Evolutionary conservation across 2,888 invertebrate species (phyloP).

Genomic region (Pseudoips prasinana): DNA sequence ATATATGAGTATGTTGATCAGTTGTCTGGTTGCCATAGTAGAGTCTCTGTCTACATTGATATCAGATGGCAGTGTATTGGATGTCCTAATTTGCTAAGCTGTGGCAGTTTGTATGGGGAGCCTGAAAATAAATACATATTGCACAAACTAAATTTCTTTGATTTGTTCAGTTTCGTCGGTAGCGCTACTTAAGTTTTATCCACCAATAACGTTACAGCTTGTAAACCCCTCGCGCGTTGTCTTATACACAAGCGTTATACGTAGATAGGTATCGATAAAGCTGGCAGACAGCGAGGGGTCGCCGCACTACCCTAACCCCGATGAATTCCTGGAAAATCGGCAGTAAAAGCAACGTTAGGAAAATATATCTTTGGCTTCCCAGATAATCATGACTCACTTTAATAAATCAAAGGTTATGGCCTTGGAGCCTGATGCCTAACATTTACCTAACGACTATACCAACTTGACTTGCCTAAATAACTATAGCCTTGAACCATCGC

Average conservation of each 20-base stretch:
- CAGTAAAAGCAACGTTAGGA: slow-evolving; percentile 29
- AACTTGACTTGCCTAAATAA: slow-evolving; percentile 20
- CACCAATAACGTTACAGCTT: no score
- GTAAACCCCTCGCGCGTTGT: no score
- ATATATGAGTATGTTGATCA: no score
- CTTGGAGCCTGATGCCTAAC: slow-evolving; percentile 23
- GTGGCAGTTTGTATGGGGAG: no score
- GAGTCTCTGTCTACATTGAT: no score
- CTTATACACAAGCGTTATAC: slow-evolving; percentile 3
- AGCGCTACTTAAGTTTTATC: no score
- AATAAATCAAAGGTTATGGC: slow-evolving; percentile 24
- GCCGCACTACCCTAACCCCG: slow-evolving; percentile 30
- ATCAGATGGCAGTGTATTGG: no score
- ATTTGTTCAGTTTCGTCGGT: no score
- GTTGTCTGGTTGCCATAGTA: no score
- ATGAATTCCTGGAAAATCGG: slow-evolving; percentile 39
- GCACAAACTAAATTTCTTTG: no score
- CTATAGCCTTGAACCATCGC: slow-evolving; percentile 29
- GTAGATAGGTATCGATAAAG: slow-evolving; percentile 11
- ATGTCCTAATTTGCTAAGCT: no score
- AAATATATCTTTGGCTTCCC: slow-evolving; percentile 19
- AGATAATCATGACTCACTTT: slow-evolving; percentile 23
- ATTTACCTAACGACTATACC: slow-evolving; percentile 27
- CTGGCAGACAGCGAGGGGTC: slow-evolving; percentile 37
- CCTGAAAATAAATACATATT: no score